phyloP scores from a whole-genome alignment of 2,113 vertebrate genomes.

The Callipepla californica region DNA sequence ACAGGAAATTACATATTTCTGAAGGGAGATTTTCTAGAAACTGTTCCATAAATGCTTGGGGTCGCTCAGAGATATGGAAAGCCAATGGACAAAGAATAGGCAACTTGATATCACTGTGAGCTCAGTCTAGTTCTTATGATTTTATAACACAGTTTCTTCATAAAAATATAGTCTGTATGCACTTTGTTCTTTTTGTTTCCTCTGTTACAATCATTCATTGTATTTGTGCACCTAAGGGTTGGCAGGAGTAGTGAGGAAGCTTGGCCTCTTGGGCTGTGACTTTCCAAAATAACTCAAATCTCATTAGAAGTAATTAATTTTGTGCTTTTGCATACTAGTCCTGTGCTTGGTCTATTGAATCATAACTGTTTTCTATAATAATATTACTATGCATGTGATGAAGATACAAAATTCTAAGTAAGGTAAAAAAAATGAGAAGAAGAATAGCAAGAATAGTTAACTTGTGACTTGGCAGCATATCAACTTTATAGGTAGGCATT shows the following conservation, averaged over 20 bases:
- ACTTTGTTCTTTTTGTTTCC: neutral
- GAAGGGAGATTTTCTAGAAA: neutral
- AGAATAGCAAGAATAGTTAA: neutral
- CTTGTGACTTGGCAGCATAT: neutral
- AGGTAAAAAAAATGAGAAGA: neutral
- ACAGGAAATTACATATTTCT: neutral
- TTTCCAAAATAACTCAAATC: neutral
- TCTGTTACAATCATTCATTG: fast-evolving
- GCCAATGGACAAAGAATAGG: neutral
- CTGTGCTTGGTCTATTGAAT: neutral
- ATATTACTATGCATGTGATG: neutral
- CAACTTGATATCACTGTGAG: neutral
- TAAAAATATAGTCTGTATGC: neutral
- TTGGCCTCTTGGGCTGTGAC: neutral
- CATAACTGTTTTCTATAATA: neutral
- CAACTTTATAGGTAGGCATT: neutral
- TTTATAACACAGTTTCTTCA: neutral
- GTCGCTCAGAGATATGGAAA: neutral
- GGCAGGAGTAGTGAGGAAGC: neutral
- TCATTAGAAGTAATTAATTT: conserved; percentile 4
- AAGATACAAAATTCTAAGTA: neutral
- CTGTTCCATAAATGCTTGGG: neutral
- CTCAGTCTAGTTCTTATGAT: fast-evolving
- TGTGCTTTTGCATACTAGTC: neutral
- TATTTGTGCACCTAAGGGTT: neutral